A percentile compares a stretch with the other conserved stretches of the same genome.
Conservation (phyloP, 53 echinoderm and acorn worm genomes). For the Echinometra lucunter region DNA sequence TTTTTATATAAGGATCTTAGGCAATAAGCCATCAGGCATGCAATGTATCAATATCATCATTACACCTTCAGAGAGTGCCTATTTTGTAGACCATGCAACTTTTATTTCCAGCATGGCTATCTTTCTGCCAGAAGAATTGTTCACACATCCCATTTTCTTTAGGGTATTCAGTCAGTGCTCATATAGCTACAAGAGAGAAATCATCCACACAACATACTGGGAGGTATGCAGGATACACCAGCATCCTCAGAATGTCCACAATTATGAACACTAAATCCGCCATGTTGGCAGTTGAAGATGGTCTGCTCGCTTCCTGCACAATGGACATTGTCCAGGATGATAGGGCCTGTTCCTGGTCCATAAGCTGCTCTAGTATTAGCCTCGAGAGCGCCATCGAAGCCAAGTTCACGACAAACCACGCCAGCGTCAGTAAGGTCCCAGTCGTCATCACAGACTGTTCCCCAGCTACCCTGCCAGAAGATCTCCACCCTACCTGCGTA, state of each 20-base stretch:
- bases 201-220: background rate
- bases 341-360: conserved; percentile 65
- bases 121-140: no score
- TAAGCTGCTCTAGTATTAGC: conserved; percentile 4
- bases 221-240: conserved; percentile 59
- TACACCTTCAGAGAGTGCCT: no score
- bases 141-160: background rate
- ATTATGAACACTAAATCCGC: conserved; percentile 57
- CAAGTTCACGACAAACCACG: conserved; percentile 73
- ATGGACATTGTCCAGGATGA: conserved; percentile 70
- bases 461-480: conserved; percentile 68
- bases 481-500: conserved; percentile 71
- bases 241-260: conserved; percentile 74
- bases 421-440: conserved; percentile 70
- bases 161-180: background rate
- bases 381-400: conserved; percentile 60
- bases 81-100: no score
- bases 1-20: no score
- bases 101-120: no score
- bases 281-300: conserved; percentile 66
- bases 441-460: conserved; percentile 74
- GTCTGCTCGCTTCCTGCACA: conserved; percentile 66
- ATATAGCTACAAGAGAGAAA: background rate
- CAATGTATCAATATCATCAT: no score
- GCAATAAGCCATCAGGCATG: no score